A percentile compares a stretch with the other conserved stretches of the same genome.
These are phyloP conservation scores for Sinocyclocheilus rhinocerous DNA, from an alignment of 2,113 vertebrate genomes.

Conservation along the genomic window DNA sequence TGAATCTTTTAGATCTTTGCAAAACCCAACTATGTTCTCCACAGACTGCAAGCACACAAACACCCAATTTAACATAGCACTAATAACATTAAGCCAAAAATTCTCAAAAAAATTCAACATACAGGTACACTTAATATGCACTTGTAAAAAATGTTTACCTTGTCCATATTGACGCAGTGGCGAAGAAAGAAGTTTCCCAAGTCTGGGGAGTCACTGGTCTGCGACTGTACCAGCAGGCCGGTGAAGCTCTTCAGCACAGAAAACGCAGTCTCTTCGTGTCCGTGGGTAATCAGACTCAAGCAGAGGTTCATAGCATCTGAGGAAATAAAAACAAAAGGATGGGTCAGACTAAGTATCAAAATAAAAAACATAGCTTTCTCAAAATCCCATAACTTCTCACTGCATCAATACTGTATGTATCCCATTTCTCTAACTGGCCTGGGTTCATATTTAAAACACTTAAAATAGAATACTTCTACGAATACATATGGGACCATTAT, in stretches of 20 bases:
- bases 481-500: constrained; percentile 5
- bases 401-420: constrained; percentile 2
- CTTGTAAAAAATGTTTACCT: constrained; percentile 70
- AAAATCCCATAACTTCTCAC: not conserved
- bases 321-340: not conserved
- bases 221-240: constrained; percentile 57
- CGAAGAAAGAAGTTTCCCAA: constrained; percentile 89
- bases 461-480: not conserved
- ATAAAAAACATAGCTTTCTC: not conserved
- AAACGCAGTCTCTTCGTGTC: constrained; percentile 83
- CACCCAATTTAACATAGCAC: not conserved
- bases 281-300: constrained; percentile 85
- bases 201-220: constrained; percentile 52
- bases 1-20: constrained; percentile 78
- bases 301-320: constrained; percentile 92
- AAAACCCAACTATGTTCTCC: constrained; percentile 76
- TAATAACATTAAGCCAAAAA: not conserved
- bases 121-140: not conserved
- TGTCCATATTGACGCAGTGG: constrained; percentile 84
- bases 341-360: not conserved
- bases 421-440: not conserved
- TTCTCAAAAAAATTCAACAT: too few species aligned
- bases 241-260: constrained; percentile 79
- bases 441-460: constrained; percentile 7
- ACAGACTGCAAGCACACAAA: constrained; percentile 70